Conservation (phyloP, 2,113 vertebrate species). For the Spea bombifrons region DNA sequence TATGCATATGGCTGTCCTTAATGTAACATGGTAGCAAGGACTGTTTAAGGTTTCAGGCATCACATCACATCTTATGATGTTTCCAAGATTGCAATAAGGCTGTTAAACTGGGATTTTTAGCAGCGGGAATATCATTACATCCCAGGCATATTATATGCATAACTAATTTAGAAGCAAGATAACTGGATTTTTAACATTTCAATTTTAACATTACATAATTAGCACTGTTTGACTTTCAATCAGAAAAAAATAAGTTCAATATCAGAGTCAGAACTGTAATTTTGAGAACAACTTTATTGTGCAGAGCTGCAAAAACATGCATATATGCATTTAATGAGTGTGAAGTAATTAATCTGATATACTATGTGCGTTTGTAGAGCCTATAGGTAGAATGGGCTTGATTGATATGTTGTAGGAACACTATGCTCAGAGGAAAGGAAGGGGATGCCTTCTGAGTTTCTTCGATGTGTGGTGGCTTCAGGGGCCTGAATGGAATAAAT, state of each 20-base stretch:
- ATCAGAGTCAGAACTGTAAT: neutral
- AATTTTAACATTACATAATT: neutral
- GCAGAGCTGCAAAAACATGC: neutral
- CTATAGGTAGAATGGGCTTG: no score
- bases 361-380: no score
- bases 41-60: no score
- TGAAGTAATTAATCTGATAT: no score
- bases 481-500: no score
- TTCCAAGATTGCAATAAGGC: neutral
- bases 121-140: slow-evolving; percentile 2
- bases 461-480: no score
- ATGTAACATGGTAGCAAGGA: no score
- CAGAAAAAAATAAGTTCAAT: neutral
- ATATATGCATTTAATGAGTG: no score
- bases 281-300: neutral
- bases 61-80: neutral
- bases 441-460: no score
- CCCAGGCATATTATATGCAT: neutral
- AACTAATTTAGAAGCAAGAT: slow-evolving; percentile 10
- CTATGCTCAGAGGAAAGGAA: no score
- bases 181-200: slow-evolving; percentile 10
- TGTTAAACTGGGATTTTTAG: slow-evolving; percentile 5
- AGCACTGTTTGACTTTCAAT: slow-evolving; percentile 15
- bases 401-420: no score
- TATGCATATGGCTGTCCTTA: no score